Evolutionary conservation across 2,888 invertebrate species (phyloP).

Genomic region (Brachylomia viminalis): DNA sequence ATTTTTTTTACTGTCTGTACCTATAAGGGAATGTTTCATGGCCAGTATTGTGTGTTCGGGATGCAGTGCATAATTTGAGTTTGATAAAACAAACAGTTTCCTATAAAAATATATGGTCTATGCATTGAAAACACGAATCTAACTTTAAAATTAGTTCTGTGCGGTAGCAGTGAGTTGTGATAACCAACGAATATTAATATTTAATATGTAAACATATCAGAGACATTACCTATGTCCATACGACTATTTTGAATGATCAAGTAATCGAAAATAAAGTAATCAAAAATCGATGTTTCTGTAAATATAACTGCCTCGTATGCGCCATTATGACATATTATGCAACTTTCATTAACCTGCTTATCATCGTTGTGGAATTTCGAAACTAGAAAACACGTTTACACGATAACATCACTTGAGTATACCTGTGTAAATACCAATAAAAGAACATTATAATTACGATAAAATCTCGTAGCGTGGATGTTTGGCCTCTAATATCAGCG

Average conservation of each 20-base stretch:
- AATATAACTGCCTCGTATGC: conserved; percentile 23
- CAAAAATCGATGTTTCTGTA: conserved; percentile 33
- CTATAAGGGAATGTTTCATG: conserved; percentile 37
- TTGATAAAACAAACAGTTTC: conserved; percentile 42
- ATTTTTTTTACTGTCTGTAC: conserved; percentile 15
- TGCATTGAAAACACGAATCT: conserved; percentile 56
- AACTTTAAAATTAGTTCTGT: conserved; percentile 55
- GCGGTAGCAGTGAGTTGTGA: conserved; percentile 54
- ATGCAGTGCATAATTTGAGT: conserved; percentile 43
- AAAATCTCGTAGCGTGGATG: conserved; percentile 83
- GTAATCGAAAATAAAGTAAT: conserved; percentile 53
- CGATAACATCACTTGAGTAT: conserved; percentile 75
- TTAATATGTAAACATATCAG: conserved; percentile 41
- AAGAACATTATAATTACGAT: conserved; percentile 89
- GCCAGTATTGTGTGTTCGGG: conserved; percentile 10
- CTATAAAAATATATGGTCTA: conserved; percentile 49
- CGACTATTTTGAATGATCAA: conserved; percentile 8
- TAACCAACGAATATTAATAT: conserved; percentile 58
- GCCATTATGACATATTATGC: conserved; percentile 43
- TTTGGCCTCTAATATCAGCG: conserved; percentile 83
- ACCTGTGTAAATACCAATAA: conserved; percentile 88
- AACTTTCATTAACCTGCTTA: conserved; percentile 56
- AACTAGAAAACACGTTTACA: conserved; percentile 59
- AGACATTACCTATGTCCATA: conserved; percentile 5
- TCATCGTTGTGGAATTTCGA: conserved; percentile 59